Evolutionary conservation across 2,113 vertebrate genomes (phyloP).

Genomic region (Chrysemys picta): DNA sequence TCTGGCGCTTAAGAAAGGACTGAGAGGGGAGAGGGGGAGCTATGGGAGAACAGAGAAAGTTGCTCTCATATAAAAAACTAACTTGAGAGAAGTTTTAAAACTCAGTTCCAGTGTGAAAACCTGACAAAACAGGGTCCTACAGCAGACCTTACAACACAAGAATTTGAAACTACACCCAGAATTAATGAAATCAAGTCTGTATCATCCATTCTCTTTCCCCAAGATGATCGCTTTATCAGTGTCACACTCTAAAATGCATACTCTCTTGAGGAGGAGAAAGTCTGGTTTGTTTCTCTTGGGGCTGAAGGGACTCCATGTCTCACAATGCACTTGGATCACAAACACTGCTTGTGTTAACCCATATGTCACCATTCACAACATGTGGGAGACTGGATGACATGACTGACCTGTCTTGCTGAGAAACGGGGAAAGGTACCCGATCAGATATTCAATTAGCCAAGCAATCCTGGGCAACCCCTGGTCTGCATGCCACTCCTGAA

Average conservation of each 20-base stretch:
- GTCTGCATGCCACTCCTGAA: not conserved
- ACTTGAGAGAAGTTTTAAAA: not conserved
- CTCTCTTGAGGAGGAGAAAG: too few relatives aligned
- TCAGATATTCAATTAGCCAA: not conserved
- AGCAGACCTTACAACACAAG: not conserved
- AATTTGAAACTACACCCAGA: rapidly evolving
- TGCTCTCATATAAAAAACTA: not conserved
- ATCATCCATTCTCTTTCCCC: not conserved
- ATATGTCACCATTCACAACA: not conserved
- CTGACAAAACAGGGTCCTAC: not conserved
- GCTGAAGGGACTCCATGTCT: not conserved
- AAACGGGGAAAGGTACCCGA: not conserved
- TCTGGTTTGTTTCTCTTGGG: not conserved
- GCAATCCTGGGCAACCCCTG: not conserved
- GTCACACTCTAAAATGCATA: not conserved
- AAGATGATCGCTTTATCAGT: not conserved
- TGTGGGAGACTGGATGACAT: not conserved
- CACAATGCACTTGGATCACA: not conserved
- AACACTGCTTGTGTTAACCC: not conserved
- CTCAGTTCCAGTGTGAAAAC: rapidly evolving
- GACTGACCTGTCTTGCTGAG: not conserved
- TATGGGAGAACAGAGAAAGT: not conserved
- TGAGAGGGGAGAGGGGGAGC: not conserved
- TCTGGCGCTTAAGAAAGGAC: not conserved
- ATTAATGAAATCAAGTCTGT: rapidly evolving